Evolutionary conservation across 2,888 invertebrate genomes (phyloP).

Genomic region (Corythucha ciliata): DNA sequence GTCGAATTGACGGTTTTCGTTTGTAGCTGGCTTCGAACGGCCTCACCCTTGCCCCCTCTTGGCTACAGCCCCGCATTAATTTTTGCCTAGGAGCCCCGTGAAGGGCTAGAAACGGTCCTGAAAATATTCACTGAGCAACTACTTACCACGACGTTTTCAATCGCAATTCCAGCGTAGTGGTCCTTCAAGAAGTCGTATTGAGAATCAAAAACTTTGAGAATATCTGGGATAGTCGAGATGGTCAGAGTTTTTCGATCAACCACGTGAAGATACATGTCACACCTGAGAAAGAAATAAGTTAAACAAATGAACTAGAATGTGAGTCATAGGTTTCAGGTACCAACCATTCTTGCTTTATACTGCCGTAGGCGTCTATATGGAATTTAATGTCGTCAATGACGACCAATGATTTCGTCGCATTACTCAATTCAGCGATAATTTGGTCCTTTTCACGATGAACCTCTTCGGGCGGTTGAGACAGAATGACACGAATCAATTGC

Average conservation of each 20-base stretch:
- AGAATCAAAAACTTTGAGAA: constrained; percentile 70
- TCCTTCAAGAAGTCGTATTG: constrained; percentile 78
- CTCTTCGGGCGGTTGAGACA: constrained; percentile 70
- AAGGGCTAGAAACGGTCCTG: no score
- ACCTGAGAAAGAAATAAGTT: constrained; percentile 49
- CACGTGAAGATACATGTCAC: constrained; percentile 75
- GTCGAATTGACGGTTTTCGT: no score
- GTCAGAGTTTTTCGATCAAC: constrained; percentile 64
- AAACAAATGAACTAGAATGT: neutral
- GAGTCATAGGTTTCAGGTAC: constrained; percentile 25
- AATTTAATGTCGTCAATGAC: constrained; percentile 70
- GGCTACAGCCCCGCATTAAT: no score
- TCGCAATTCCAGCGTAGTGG: constrained; percentile 62
- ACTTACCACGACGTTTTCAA: constrained; percentile 57
- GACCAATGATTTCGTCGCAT: constrained; percentile 65
- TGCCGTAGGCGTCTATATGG: constrained; percentile 56
- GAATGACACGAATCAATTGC: constrained; percentile 71
- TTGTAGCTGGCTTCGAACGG: no score
- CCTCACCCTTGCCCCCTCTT: no score
- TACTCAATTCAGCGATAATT: constrained; percentile 61
- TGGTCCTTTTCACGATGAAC: constrained; percentile 61
- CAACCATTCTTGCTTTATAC: constrained; percentile 60
- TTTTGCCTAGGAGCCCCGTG: no score
- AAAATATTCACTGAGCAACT: no score
- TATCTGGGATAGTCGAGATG: constrained; percentile 66